Percentiles rank a stretch among this genome's conserved stretches.
phyloP scores from a whole-genome alignment of 2,888 invertebrate species.

The Tigriopus californicus region DNA sequence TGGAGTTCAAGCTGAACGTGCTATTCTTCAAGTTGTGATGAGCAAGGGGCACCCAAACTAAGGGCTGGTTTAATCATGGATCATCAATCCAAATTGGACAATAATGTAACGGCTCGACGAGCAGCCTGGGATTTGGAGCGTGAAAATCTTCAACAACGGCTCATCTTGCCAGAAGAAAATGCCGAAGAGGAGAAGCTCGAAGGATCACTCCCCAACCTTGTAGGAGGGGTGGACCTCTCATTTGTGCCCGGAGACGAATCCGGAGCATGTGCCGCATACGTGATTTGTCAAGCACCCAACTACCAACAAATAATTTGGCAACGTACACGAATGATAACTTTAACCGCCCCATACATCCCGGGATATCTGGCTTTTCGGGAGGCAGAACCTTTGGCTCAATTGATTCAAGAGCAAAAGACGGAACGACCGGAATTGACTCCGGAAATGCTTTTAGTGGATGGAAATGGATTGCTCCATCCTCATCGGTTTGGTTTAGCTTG shows the following conservation, averaged over 20 bases:
- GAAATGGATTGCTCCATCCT: constrained; percentile 14
- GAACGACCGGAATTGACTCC: neutral
- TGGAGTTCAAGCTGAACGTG: too few species aligned
- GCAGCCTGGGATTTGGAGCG: too few species aligned
- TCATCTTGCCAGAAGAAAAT: neutral
- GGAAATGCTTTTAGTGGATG: constrained; percentile 1
- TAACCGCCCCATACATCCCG: constrained; percentile 7
- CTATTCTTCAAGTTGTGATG: too few species aligned
- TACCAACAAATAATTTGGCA: neutral
- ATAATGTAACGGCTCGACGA: too few species aligned
- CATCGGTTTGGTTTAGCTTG: constrained; percentile 7
- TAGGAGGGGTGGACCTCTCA: neutral
- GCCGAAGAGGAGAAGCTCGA: neutral
- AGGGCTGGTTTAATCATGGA: too few species aligned
- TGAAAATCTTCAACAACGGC: too few species aligned
- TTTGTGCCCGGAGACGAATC: neutral
- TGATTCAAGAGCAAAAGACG: neutral
- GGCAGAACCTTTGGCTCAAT: neutral
- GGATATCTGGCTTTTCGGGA: constrained; percentile 14
- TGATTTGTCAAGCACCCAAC: neutral
- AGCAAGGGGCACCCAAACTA: too few species aligned
- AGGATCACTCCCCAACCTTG: neutral
- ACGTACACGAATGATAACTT: neutral
- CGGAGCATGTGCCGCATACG: neutral
- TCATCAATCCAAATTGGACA: too few species aligned